phyloP scores from a whole-genome alignment of 2,888 invertebrate species.

The Melieria crassipennis region DNA sequence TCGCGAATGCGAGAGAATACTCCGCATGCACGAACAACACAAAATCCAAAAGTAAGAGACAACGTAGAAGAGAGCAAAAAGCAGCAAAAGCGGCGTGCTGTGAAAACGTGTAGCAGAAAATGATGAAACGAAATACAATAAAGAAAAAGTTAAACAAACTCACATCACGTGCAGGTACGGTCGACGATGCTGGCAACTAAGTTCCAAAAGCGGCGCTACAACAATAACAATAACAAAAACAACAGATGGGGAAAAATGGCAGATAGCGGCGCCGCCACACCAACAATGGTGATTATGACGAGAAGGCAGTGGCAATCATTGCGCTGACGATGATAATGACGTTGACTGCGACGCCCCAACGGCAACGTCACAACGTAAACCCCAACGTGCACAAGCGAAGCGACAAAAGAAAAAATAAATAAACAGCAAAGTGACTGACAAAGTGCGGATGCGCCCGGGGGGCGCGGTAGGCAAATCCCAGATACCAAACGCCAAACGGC shows the following conservation, averaged over 20 bases:
- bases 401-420: constrained; percentile 13
- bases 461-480: too few species aligned
- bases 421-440: background rate
- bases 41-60: background rate
- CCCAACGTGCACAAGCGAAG: constrained; percentile 33
- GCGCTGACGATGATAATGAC: constrained; percentile 17
- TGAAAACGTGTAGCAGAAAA: constrained; percentile 13
- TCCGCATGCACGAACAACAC: too few species aligned
- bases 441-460: too few species aligned
- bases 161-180: constrained; percentile 23
- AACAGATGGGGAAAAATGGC: background rate
- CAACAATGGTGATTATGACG: background rate
- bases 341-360: constrained; percentile 35
- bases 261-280: constrained; percentile 3
- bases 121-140: constrained; percentile 4
- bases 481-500: too few species aligned
- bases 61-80: constrained; percentile 32
- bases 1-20: too few species aligned
- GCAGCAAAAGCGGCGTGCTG: constrained; percentile 53
- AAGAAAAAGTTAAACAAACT: constrained; percentile 26
- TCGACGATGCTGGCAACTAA: background rate
- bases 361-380: constrained; percentile 37
- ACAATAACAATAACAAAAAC: constrained; percentile 6
- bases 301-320: constrained; percentile 34
- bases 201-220: background rate